phyloP scores from a whole-genome alignment of 2,888 invertebrate genomes.

The Trachelus troglodyta region DNA sequence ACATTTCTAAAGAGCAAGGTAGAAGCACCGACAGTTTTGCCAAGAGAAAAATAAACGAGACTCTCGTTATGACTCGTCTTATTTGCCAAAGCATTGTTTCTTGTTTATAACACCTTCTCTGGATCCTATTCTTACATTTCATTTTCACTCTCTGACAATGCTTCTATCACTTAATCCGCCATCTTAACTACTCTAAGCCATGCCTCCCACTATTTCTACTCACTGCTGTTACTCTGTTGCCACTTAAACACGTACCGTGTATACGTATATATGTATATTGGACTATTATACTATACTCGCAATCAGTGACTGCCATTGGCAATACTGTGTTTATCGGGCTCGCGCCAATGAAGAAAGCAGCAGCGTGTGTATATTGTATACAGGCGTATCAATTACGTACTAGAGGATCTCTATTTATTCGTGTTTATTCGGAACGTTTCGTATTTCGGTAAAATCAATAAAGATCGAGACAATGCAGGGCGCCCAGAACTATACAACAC shows the following conservation, averaged over 20 bases:
- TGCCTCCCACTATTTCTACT: conserved; percentile 4
- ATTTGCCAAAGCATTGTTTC: background rate
- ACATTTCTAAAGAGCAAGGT: background rate
- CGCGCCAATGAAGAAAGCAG: background rate
- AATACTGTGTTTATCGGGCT: background rate
- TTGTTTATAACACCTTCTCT: background rate
- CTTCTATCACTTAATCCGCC: background rate
- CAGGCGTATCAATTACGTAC: background rate
- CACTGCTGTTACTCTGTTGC: background rate
- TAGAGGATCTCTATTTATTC: background rate
- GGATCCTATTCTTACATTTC: background rate
- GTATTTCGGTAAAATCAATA: background rate
- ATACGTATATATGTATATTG: background rate
- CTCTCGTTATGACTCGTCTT: background rate
- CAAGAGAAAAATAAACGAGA: background rate
- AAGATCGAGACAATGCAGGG: background rate
- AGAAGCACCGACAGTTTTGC: background rate
- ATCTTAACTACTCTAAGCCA: background rate
- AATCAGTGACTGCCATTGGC: background rate
- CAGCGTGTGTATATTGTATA: background rate
- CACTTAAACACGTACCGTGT: background rate
- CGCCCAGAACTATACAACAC: background rate
- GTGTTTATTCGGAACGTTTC: background rate
- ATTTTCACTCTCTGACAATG: background rate
- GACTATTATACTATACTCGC: background rate